Evolutionary conservation across 1,140 invertebrate genomes (phyloP), one percentile per base, ranked within the genome.

Genomic region (Lucilia cuprina): DNA sequence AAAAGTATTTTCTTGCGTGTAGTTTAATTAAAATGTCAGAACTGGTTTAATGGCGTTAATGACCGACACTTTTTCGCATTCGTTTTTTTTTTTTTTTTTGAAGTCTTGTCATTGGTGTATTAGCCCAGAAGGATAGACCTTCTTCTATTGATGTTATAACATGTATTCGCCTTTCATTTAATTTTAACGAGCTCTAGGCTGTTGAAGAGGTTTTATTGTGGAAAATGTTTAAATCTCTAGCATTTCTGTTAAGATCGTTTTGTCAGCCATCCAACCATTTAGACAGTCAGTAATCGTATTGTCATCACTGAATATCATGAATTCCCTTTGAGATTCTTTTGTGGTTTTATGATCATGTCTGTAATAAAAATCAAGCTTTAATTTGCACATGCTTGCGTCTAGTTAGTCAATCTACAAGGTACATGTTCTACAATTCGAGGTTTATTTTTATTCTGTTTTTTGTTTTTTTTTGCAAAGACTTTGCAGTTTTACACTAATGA

Each of bases 11-110:
- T 7, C 21, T 82, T 83, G 82, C 74, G 84, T 75, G 80, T 86
- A 84, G 86, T 88, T 89, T 90, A 90, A 90, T 90, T 90, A 90
- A 90, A 90, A 90, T 90, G 89, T 90, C 89, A 90, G 89, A 90
- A 90, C 88, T 87, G 89, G 89, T 90, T 90, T 90, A 90, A 90
- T 90, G 86, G 87, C 87, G 88, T 85, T 90, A 90, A 90, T 90
- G 88, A 90, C 89, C 87, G 83, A 86, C 85, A 86, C 85, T 82
- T 84, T 84, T 80, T 80, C 77, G 77, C 77, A 80, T 80, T 80
- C 14, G 77, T 41, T 80, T 78, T 3, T 80, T 34, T 50, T 50
- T 21, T 49, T 21, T 14, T 3, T 49, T 25, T 25, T 50, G 12
- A 55, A 80, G n/a, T 21, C 47, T 80, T 80, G 41, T 80, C n/a